Evolutionary conservation across 2,888 invertebrate genomes (phyloP), one percentile per base, ranked within the genome.

Genomic region (Athrips mouffetella): DNA sequence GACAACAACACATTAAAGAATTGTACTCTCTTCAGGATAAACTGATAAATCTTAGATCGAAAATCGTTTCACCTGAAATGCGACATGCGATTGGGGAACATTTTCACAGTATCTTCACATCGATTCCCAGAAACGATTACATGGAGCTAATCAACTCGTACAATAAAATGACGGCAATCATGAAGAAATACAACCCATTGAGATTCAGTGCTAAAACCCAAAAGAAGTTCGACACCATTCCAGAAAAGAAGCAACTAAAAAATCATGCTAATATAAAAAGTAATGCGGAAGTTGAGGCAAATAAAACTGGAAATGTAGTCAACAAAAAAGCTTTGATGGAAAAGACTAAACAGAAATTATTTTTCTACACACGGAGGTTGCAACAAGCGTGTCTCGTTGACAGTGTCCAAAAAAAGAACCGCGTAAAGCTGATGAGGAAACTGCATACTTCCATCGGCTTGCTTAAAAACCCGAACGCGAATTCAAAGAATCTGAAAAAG

Each of bases 61-160:
- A 76, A 47, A 70, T 47, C 2, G 76, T 91, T 49, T 59, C 89
- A 0, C 47, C 60, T 0, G 65, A 79, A 6, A 18, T 90, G 20
- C 86, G 91, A 1, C 73, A 77, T 13, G 80, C 89, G 59, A 89
- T 91, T 25, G 86, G 85, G 25, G 65, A 80, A 44, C 90, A 90
- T 60, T 91, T 85, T 63, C 79, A 80, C 42, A 64, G 75, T 40
- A 89, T 91, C 58, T 91, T 91, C 57, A 81, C 89, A 0, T 62
- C 89, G 7, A 55, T 63, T 2, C 80, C 79, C 2, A 70, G 89
- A 51, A 59, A 74, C 44, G 87, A 89, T 57, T 89, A 89, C 57
- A 58, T 55, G 1, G 76, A 83, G 30, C 63, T 87, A 39, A 57
- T 87, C 2, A 64, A 70, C 35, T 75, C 65, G 54, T 86, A 77